Base-by-base conservation (phyloP, 92 coral and sea anemone genomes). In the Heteractis magnifica region DNA sequence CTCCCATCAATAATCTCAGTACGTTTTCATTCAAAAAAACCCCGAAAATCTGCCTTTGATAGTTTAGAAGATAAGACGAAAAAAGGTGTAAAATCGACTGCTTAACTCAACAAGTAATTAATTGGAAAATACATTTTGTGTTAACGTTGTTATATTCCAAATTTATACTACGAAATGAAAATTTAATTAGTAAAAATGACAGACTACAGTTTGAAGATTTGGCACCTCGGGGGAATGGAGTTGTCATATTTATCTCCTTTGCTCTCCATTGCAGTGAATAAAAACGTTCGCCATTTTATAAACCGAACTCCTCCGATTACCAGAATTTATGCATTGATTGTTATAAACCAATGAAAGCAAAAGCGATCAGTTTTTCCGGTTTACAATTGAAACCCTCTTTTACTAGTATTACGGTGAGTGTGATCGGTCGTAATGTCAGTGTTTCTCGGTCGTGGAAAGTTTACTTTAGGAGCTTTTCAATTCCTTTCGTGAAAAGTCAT, bases 401-500 rank as follows among this genome's bases (percentile, higher is more conserved):
- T 68, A 8, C 1, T 26, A 68, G 10, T 26, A 10, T 62, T 62
- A 62, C 70, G 44, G 44, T 34, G 3, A 34, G 44, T 34, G 1
- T 34, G 70, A 62, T 62, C 70, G 23, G 9, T 62, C 12, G 1
- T 18, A 62, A 62, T 18, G 70, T 62, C 70, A 62, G 70, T 62
- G 70, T 62, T 62, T 23, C 70, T 62, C 10, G 70, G 26, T 3
- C 23, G 51, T 52, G 41, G 1, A 49, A 8, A 21, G 75, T 62
- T 80, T 80, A 64, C 75, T 64, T 34, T 71, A 62, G 73, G 52
- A 68, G 2, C 56, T 15, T 65, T 81, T 87, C 48, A 87, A 82
- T 81, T 76, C 78, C 18, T 20, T 78, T 49, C 55, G 89, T 49
- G 41, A 72, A 71, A 89, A 91, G 88, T 88, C 86, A 51, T 84